Evolutionary conservation across 2,888 invertebrate genomes (phyloP), one percentile per base, ranked within the genome.

Genomic region (Malthinus flaveolus): DNA sequence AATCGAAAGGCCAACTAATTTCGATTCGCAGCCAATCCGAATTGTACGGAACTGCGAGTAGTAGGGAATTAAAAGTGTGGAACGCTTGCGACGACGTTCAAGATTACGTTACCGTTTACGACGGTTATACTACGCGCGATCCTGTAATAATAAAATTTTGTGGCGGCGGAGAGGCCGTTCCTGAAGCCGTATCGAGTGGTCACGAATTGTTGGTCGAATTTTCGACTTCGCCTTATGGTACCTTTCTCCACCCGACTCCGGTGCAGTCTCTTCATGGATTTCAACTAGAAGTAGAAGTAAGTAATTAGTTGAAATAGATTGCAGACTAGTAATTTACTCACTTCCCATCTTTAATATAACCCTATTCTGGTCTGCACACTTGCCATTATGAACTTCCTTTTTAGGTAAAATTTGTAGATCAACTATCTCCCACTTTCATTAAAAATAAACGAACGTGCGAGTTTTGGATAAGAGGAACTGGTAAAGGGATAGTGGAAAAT

Each of bases 111-210:
- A 92, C 91, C 32, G 87, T 93, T 50, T 93, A 93, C 78, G 93
- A 93, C 73, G 93, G 93, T 35, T 92, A 93, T 75, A 93, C 93
- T 66, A 93, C 92, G 36, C 83, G 92, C 70, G 93, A 93, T 78
- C 92, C 94, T 12, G 87, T 93, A 64, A 87, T 95, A 71, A 81
- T 94, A 68, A 91, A 92, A 80, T 95, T 95, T 79, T 95, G 95
- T 73, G 93, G 93, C 7, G 93, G 93, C 44, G 93, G 93, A 34
- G 91, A 93, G 71, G 85, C 91, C 3, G 89, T 94, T 52, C 93
- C 94, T 8, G 88, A 90, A 73, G 88, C 93, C 32, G 87, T 91
- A 67, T 93, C 93, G 64, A 93, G 93, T 74, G 92, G 93, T 0
- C 91, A 92, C 59, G 93, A 94, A 78, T 82, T 95, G 68, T 82